phyloP scores from a whole-genome alignment of 1,140 invertebrate species.

The Micrasema longulum region DNA sequence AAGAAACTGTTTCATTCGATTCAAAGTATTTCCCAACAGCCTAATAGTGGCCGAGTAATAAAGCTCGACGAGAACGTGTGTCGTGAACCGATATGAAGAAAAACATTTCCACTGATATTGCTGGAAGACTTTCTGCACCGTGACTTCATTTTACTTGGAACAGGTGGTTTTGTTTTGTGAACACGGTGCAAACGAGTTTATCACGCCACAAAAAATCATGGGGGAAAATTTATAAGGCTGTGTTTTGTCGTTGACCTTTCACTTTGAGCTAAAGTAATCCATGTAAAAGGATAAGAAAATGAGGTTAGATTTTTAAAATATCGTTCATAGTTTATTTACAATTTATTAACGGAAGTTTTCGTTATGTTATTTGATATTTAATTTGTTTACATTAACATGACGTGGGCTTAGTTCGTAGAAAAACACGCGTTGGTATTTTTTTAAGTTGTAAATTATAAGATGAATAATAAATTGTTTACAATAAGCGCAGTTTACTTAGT shows the following conservation, averaged over 20 bases:
- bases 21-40: constrained; percentile 2
- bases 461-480: too few relatives aligned
- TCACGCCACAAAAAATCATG: constrained; percentile 21
- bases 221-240: constrained; percentile 11
- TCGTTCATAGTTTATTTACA: too few relatives aligned
- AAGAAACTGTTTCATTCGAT: not conserved
- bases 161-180: not conserved
- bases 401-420: not conserved
- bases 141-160: constrained; percentile 4
- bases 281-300: too few relatives aligned
- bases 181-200: constrained; percentile 17
- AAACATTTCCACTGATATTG: not conserved
- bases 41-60: not conserved
- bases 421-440: not conserved
- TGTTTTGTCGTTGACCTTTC: constrained; percentile 14
- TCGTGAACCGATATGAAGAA: not conserved
- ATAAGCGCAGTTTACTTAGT: too few relatives aligned
- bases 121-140: not conserved
- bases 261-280: not conserved
- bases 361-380: too few relatives aligned
- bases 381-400: not conserved
- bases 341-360: too few relatives aligned
- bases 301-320: too few relatives aligned
- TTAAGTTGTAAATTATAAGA: too few relatives aligned
- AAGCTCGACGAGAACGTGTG: not conserved